Evolutionary conservation across 2,888 invertebrate genomes (phyloP).

Genomic region (Andrena hattorfiana): DNA sequence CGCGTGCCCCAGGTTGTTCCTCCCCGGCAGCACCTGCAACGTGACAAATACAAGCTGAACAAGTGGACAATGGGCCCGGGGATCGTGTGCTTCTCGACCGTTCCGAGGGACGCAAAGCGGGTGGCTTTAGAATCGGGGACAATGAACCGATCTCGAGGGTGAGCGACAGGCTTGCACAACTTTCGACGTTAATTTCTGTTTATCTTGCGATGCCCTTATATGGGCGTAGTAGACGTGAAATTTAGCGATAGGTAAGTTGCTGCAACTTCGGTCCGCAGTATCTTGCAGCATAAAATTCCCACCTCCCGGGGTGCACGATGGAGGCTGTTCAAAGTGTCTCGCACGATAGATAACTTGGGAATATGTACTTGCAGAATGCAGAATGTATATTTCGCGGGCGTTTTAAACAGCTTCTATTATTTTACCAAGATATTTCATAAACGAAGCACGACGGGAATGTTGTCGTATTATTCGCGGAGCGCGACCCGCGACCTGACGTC

Average conservation of each 20-base stretch:
- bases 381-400: too few relatives aligned
- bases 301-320: too few relatives aligned
- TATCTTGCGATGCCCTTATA: neutral
- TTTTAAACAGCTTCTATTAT: too few relatives aligned
- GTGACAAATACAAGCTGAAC: constrained; percentile 2
- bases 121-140: constrained; percentile 18
- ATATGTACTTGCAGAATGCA: too few relatives aligned
- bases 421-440: neutral
- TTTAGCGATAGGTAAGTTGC: too few relatives aligned
- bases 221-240: neutral
- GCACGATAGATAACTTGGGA: too few relatives aligned
- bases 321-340: too few relatives aligned
- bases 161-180: neutral
- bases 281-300: too few relatives aligned
- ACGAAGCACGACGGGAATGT: neutral
- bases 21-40: constrained; percentile 87
- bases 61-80: constrained; percentile 1
- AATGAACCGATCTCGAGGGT: constrained; percentile 16
- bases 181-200: constrained; percentile 26
- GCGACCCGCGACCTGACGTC: neutral
- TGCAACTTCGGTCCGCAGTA: too few relatives aligned
- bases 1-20: constrained; percentile 89
- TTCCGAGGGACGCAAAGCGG: constrained; percentile 7
- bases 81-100: constrained; percentile 4
- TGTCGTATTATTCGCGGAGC: neutral